Percentiles rank a stretch among this genome's conserved stretches.
Conservation (phyloP, 2,888 invertebrate species). For the Nycteola revayana region DNA sequence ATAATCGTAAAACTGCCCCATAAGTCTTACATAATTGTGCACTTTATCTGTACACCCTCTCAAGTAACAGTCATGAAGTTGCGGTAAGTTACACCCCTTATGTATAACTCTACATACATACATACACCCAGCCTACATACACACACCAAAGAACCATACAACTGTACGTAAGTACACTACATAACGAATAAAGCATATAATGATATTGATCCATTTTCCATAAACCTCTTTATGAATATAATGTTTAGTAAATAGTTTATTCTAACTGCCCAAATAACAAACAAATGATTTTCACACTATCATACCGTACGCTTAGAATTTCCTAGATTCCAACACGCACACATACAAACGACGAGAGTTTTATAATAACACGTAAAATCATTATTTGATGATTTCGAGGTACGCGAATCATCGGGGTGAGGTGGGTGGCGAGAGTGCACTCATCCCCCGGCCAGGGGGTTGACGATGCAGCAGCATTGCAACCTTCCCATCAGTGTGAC, state of each 20-base stretch:
- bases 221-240: conserved; percentile 55
- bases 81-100: too few species aligned
- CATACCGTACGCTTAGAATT: conserved; percentile 31
- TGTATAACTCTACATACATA: conserved; percentile 3
- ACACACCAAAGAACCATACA: conserved; percentile 22
- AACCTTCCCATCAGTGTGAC: conserved; percentile 76
- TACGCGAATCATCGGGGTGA: conserved; percentile 66
- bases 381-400: conserved; percentile 81
- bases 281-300: conserved; percentile 32
- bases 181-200: conserved; percentile 21
- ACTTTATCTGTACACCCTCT: too few species aligned
- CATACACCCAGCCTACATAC: conserved; percentile 12
- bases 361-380: conserved; percentile 78
- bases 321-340: conserved; percentile 25
- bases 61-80: too few species aligned
- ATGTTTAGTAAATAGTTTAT: conserved; percentile 61
- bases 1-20: too few species aligned
- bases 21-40: too few species aligned
- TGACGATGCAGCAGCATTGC: conserved; percentile 67
- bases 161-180: conserved; percentile 6
- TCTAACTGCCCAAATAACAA: conserved; percentile 50
- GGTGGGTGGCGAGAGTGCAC: conserved; percentile 46
- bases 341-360: conserved; percentile 42
- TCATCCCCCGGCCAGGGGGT: conserved; percentile 50
- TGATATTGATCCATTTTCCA: conserved; percentile 53